Percentiles rank a stretch among this genome's conserved stretches.
phyloP scores from a whole-genome alignment of 2,113 vertebrate species.

The Malaclemys terrapin region DNA sequence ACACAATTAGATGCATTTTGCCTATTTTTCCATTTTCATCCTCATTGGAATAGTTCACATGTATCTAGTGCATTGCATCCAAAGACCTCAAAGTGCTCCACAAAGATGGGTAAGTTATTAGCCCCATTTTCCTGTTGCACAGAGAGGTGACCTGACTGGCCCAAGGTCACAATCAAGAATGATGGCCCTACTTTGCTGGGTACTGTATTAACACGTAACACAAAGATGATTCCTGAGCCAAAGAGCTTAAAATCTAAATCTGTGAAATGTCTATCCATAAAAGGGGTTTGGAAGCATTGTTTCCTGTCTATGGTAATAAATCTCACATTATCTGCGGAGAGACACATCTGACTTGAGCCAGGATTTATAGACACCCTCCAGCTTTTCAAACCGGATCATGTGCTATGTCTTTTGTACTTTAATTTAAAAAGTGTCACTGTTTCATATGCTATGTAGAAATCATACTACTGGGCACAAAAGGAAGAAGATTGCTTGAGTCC shows the following conservation, averaged over 20 bases:
- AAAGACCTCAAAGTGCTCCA: neutral
- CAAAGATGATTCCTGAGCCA: neutral
- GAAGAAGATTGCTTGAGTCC: neutral
- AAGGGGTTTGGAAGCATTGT: neutral
- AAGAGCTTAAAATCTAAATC: accelerated
- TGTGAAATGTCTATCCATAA: neutral
- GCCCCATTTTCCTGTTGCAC: neutral
- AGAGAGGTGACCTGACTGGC: accelerated
- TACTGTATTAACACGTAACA: neutral
- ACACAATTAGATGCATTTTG: neutral
- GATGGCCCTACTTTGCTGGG: neutral
- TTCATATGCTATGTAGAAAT: neutral
- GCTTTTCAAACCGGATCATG: neutral
- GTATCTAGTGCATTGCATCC: neutral
- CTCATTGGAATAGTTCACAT: neutral
- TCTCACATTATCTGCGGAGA: accelerated
- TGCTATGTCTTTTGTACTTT: neutral
- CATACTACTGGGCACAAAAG: neutral
- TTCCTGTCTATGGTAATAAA: neutral
- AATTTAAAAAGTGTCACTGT: neutral
- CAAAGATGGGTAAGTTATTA: neutral
- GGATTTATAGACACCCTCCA: neutral
- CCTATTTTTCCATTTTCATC: neutral
- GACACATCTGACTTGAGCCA: neutral
- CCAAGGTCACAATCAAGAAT: neutral